Base-by-base conservation (phyloP, 2,797 vertebrate genomes). In the Furcifer pardalis region DNA sequence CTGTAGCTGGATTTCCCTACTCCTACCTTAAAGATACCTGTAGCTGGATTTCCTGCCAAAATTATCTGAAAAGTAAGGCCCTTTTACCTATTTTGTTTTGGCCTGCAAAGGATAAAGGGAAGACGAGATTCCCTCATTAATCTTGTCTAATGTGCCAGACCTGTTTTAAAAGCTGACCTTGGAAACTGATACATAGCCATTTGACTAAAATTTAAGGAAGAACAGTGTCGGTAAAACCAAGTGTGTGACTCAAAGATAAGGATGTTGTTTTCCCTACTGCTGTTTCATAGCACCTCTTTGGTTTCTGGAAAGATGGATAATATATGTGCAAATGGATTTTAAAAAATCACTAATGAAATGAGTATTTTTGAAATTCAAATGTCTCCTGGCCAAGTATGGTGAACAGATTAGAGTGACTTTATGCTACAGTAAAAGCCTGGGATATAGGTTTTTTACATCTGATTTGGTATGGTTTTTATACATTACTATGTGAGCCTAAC, bases 321-420 rank as follows among this genome's bases (percentile, higher is more conserved):
- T 89, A 84, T 60, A 8, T 74, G 2, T 79, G 83, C 90, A 56
- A 88, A 83, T 42, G 75, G 42, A 82, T 65, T 32, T 49, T 25
- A 79, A 52, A 66, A 59, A 13, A 73, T 90, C 56, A 12, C 42
- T n/a, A 84, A 69, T 27, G 44, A 77, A 77, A 84, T 32, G 37
- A 59, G 59, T 27, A 49, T 2, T 1, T 75, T 82, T 86, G 74
- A 88, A 82, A 42, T 12, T 0, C 7, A 8, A 62, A 62, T 84
- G 0, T 23, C 73, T 90, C 85, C 17, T 69, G 7, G 35, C 66
- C n/a, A 79, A 27, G 44, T 10, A 35, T 52, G 49, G n/a, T 25
- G n/a, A 83, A 77, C 62, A 80, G 27, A 27, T 80, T 42, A 72
- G 32, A 40, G 7, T 40, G 78, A 2, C 30, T 19, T 52, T 25